Evolutionary conservation across 2,888 invertebrate species (phyloP), one percentile per base, ranked within the genome.

Genomic region (Apamea monoglypha): DNA sequence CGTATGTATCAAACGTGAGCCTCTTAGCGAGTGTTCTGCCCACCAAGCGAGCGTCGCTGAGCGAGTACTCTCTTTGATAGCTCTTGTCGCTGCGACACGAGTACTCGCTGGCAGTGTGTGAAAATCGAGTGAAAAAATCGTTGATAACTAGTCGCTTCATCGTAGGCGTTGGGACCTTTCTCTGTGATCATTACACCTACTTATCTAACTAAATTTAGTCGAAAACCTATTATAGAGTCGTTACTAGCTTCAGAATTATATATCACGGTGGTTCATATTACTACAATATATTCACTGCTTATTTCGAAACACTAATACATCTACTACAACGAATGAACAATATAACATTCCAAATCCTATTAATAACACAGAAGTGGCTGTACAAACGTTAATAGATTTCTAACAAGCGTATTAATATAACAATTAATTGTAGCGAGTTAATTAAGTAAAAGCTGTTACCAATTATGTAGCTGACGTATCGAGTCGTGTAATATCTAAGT

Each of bases 351-450:
- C 32, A 29, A 81, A 73, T 59, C 32, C 16, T 73, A 61, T 29
- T 59, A 64, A 73, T 81, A 82, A 68, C 21, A 56, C 36, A 16
- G 12, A 50, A 72, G 50, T 79, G 29, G 29, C 6, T 74, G 25
- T 56, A 59, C 80, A 63, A 68, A 78, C 64, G 67, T 64, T 76
- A 76, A 72, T 71, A 78, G 64, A 76, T 88, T 69, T 66, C 66
- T 53, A 70, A 77, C 82, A 76, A 82, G 75, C 66, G 29, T 77
- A 67, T 71, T 78, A 88, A 84, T 87, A 81, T 78, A 75, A 81
- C 76, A 81, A 86, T 88, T 82, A 85, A 86, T 82, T 85, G 64
- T 67, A 59, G 69, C 80, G 73, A 78, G 81, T 87, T 87, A 89
- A 88, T 87, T 87, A 84, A 81, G 76, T 68, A 29, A 56, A 61